Evolutionary conservation across 64 coral and sea anemone species (phyloP).

Genomic region (Cladopsammia gracilis): DNA sequence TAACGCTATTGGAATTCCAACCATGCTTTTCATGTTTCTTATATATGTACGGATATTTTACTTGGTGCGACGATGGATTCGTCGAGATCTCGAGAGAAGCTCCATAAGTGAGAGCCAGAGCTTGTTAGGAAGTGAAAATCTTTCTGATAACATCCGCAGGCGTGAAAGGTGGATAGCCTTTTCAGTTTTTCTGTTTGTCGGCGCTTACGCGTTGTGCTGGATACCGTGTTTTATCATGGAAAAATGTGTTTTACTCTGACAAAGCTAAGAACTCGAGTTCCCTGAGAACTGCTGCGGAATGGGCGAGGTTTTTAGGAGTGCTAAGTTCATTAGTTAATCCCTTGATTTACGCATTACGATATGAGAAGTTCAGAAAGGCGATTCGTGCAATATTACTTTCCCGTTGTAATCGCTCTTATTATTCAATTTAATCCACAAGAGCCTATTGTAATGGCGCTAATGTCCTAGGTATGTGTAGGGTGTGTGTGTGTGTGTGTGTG

Average conservation of each 20-base stretch:
- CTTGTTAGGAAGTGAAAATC: not conserved
- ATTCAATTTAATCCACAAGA: not conserved
- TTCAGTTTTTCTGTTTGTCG: constrained; percentile 79
- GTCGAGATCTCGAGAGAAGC: constrained; percentile 20
- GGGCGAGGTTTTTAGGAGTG: constrained; percentile 59
- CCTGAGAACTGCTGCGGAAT: constrained; percentile 5
- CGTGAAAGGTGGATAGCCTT: constrained; percentile 71
- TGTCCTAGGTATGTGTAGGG: no score
- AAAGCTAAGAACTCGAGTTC: not conserved
- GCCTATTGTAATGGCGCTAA: no score
- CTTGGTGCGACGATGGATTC: constrained; percentile 32
- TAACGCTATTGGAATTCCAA: constrained; percentile 37
- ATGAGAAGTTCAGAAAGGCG: constrained; percentile 70
- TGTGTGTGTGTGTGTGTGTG: no score
- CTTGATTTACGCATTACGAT: constrained; percentile 60
- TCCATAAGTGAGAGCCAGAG: constrained; percentile 9
- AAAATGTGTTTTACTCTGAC: constrained; percentile 48
- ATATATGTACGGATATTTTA: constrained; percentile 55
- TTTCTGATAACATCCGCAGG: constrained; percentile 41
- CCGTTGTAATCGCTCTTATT: not conserved
- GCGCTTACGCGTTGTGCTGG: constrained; percentile 78
- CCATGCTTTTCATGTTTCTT: constrained; percentile 33
- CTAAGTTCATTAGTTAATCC: constrained; percentile 84
- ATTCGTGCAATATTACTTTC: not conserved
- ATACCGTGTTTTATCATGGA: constrained; percentile 58